Conservation (phyloP, 2,888 invertebrate genomes). For the Amiota communis region DNA sequence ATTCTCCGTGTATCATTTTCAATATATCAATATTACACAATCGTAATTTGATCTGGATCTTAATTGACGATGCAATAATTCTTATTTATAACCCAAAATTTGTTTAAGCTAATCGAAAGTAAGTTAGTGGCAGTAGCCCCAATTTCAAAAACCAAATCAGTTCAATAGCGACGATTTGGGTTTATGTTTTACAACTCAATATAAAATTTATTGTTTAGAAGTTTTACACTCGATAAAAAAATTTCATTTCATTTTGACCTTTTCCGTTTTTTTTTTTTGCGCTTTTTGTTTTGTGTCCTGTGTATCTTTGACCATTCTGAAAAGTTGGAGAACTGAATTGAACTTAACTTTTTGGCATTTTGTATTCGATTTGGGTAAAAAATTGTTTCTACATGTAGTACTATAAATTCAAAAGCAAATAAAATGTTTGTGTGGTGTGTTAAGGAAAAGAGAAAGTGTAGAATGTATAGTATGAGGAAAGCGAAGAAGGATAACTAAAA, state of each 20-base stretch:
- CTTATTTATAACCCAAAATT: too few relatives aligned
- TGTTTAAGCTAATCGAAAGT: too few relatives aligned
- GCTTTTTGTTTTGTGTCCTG: not conserved
- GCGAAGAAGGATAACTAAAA: not conserved
- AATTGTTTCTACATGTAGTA: not conserved
- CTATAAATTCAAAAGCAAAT: constrained; percentile 16
- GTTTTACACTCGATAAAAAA: constrained; percentile 22
- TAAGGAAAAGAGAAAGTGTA: not conserved
- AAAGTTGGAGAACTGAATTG: not conserved
- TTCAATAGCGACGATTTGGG: too few relatives aligned
- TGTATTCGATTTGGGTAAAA: not conserved
- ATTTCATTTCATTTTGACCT: not conserved
- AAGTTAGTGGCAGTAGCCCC: too few relatives aligned
- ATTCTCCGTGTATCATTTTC: too few relatives aligned
- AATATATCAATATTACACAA: too few relatives aligned
- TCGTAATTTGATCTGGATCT: too few relatives aligned
- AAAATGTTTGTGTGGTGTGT: constrained; percentile 15
- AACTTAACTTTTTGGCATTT: not conserved
- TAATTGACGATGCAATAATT: too few relatives aligned
- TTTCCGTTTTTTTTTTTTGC: not conserved
- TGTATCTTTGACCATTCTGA: not conserved
- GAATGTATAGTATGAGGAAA: not conserved
- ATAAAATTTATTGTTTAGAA: not conserved
- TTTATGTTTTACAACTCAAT: too few relatives aligned
- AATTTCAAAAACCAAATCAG: too few relatives aligned